Conservation (phyloP, 64 coral and sea anemone genomes). For the Actinia equina region DNA sequence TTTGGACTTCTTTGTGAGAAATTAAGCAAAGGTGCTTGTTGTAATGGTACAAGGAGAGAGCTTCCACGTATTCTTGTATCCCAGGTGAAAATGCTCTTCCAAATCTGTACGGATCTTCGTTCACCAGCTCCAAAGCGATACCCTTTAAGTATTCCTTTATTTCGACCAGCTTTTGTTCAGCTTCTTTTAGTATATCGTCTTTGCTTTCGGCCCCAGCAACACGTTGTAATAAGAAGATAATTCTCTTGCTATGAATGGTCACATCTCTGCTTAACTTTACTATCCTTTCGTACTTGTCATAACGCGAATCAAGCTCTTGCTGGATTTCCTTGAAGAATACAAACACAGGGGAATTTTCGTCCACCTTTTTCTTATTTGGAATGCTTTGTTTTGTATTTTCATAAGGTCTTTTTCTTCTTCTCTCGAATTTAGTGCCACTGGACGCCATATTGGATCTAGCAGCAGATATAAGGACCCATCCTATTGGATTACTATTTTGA, state of each 20-base stretch:
- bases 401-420: slow-evolving; percentile 1
- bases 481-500: neutral
- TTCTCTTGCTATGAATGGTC: slow-evolving; percentile 54
- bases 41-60: no score
- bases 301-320: slow-evolving; percentile 34
- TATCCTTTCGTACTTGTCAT: slow-evolving; percentile 64
- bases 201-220: slow-evolving; percentile 11
- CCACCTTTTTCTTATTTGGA: slow-evolving; percentile 12
- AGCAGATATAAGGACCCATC: neutral
- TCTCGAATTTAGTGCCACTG: neutral
- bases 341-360: slow-evolving; percentile 51
- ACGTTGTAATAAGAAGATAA: slow-evolving; percentile 53
- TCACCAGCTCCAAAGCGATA: slow-evolving; percentile 50
- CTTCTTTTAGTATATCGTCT: slow-evolving; percentile 52
- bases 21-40: no score
- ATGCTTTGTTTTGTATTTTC: neutral
- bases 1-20: no score
- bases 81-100: no score
- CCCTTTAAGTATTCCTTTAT: slow-evolving; percentile 44
- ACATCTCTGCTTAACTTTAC: slow-evolving; percentile 60
- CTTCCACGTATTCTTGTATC: no score
- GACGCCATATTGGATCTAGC: slow-evolving; percentile 1
- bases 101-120: slow-evolving; percentile 54
- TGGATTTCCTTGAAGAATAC: slow-evolving; percentile 33
- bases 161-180: slow-evolving; percentile 42